These are phyloP conservation scores for Elaphurus davidianus DNA, from an alignment of 2,113 vertebrate genomes.

Conservation along the genomic window DNA sequence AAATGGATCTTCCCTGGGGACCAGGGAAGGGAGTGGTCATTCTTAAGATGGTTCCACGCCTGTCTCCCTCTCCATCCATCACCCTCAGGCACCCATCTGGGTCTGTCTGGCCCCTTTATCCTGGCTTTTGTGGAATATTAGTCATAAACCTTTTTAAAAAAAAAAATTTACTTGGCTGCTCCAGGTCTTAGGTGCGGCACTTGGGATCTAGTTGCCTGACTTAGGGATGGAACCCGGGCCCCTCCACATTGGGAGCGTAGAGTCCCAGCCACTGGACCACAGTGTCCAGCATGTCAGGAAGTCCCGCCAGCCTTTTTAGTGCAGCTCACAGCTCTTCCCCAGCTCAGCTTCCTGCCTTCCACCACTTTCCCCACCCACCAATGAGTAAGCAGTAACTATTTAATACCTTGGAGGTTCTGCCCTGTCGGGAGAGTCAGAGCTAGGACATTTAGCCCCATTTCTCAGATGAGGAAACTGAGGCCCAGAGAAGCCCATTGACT, in stretches of 20 bases:
- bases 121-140: not conserved
- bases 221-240: not conserved
- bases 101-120: not conserved
- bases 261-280: not conserved
- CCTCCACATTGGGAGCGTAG: not conserved
- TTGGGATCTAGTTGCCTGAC: not conserved
- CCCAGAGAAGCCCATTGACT: not conserved
- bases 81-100: not conserved
- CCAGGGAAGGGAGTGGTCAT: not conserved
- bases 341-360: not conserved
- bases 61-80: not conserved
- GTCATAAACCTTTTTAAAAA: fast-evolving
- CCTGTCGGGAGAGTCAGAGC: not conserved
- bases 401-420: not conserved
- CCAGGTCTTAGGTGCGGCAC: not conserved
- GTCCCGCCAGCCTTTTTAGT: not conserved
- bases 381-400: not conserved
- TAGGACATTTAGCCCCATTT: not conserved
- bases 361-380: not conserved
- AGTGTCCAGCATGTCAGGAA: not conserved
- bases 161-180: not conserved
- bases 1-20: not conserved
- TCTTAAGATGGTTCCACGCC: not conserved
- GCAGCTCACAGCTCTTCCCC: not conserved
- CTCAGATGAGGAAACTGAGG: not conserved